phyloP scores from a whole-genome alignment of 2,888 invertebrate genomes.

The Mimas tiliae region DNA sequence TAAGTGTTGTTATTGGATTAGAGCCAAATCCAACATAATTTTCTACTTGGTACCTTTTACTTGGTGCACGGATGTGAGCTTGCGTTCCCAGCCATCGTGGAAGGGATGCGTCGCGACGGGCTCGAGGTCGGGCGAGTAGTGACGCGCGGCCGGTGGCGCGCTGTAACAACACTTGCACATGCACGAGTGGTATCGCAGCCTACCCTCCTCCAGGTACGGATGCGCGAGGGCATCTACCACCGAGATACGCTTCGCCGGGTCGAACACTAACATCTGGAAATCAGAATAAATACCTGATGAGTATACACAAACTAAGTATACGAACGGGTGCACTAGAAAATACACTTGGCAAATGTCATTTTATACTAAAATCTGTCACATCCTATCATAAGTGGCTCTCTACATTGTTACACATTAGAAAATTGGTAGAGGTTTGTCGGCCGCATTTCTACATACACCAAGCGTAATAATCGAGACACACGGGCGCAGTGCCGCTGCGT shows the following conservation, averaged over 20 bases:
- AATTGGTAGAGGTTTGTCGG: too few species aligned
- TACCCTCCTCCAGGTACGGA: constrained; percentile 98
- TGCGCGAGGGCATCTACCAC: constrained; percentile 98
- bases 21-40: too few species aligned
- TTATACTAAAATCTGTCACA: too few species aligned
- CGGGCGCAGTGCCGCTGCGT: too few species aligned
- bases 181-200: constrained; percentile 99
- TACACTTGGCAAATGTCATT: too few species aligned
- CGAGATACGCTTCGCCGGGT: constrained; percentile 98
- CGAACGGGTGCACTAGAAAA: too few species aligned
- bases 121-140: constrained; percentile 96
- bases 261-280: constrained; percentile 98
- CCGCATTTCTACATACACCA: too few species aligned
- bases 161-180: constrained; percentile 99
- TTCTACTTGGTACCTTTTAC: too few species aligned
- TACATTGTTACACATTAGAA: too few species aligned
- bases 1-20: too few species aligned
- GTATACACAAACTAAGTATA: background rate
- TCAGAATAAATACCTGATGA: background rate
- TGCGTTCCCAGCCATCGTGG: constrained; percentile 98
- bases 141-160: constrained; percentile 85
- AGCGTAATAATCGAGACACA: too few species aligned
- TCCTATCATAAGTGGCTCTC: too few species aligned
- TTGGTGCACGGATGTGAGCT: constrained; percentile 85
- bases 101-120: constrained; percentile 95